phyloP scores from a whole-genome alignment of 1,140 invertebrate species.

The Helicoverpa zea region DNA sequence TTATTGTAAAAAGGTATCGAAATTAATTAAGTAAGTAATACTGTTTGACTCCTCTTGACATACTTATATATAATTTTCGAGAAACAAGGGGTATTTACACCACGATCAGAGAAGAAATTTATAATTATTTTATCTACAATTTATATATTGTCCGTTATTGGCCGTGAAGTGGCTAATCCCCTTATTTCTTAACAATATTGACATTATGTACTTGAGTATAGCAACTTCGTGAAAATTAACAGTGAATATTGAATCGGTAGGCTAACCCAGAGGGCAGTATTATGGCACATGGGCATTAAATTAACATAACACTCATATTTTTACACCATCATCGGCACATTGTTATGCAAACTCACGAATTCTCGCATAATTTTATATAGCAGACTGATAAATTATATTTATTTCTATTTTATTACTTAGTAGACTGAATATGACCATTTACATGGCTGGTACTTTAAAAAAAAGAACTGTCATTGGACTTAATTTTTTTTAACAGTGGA shows the following conservation, averaged over 20 bases:
- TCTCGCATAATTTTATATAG: slow-evolving; percentile 25
- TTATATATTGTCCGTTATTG: slow-evolving; percentile 37
- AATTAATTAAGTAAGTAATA: slow-evolving; percentile 83
- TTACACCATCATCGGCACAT: slow-evolving; percentile 68
- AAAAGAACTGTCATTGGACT: slow-evolving; percentile 15
- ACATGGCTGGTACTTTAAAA: not conserved
- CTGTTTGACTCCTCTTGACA: slow-evolving; percentile 79
- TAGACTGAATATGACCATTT: slow-evolving; percentile 18
- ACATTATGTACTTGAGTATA: slow-evolving; percentile 39
- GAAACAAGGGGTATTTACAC: slow-evolving; percentile 46
- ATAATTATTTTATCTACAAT: slow-evolving; percentile 43
- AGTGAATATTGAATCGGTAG: slow-evolving; percentile 67
- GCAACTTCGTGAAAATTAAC: slow-evolving; percentile 43
- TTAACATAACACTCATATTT: slow-evolving; percentile 77
- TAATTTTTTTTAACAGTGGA: slow-evolving; percentile 4
- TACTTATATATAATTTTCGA: slow-evolving; percentile 60
- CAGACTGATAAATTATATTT: slow-evolving; percentile 18
- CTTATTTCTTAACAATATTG: slow-evolving; percentile 42
- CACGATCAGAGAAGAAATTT: slow-evolving; percentile 6
- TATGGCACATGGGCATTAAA: slow-evolving; percentile 82
- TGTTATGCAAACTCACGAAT: slow-evolving; percentile 61
- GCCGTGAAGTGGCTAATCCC: slow-evolving; percentile 25
- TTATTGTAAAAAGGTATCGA: slow-evolving; percentile 79
- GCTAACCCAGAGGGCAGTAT: slow-evolving; percentile 70
- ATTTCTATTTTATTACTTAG: slow-evolving; percentile 35